phyloP scores from a whole-genome alignment of 2,888 invertebrate genomes.

The Mylabris sibirica region DNA sequence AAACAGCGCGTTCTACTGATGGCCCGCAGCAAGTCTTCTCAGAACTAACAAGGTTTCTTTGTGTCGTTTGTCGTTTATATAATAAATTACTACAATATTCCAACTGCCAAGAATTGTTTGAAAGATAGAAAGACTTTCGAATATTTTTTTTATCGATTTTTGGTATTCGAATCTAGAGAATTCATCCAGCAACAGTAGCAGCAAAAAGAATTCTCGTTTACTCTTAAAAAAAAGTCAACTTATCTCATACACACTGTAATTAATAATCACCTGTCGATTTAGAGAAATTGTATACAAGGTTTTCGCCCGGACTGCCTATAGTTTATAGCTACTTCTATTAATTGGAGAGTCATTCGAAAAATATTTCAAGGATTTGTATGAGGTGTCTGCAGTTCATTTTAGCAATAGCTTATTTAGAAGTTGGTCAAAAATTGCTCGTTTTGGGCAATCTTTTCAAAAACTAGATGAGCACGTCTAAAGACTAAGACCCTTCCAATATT shows the following conservation, averaged over 20 bases:
- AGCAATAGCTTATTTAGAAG: no score
- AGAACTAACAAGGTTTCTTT: slow-evolving; percentile 59
- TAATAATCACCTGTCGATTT: background rate
- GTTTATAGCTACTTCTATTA: no score
- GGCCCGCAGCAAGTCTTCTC: slow-evolving; percentile 53
- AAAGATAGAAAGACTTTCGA: background rate
- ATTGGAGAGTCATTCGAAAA: no score
- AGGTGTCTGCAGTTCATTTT: no score
- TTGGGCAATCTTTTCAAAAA: no score
- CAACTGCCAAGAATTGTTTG: slow-evolving; percentile 26
- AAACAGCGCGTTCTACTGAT: slow-evolving; percentile 47
- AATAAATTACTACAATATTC: slow-evolving; percentile 38
- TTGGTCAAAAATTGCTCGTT: no score
- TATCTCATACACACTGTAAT: background rate
- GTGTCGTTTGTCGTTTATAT: slow-evolving; percentile 55
- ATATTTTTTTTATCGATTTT: background rate
- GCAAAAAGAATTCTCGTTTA: background rate
- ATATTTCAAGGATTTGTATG: no score
- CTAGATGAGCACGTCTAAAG: no score
- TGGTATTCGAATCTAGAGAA: background rate
- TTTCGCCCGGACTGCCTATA: no score
- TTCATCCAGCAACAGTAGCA: background rate
- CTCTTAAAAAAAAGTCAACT: background rate
- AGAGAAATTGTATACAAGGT: no score
- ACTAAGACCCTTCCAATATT: no score